Evolutionary conservation across 1,140 invertebrate species (phyloP), one percentile per base, ranked within the genome.

Genomic region (Himalopsyche phryganea): DNA sequence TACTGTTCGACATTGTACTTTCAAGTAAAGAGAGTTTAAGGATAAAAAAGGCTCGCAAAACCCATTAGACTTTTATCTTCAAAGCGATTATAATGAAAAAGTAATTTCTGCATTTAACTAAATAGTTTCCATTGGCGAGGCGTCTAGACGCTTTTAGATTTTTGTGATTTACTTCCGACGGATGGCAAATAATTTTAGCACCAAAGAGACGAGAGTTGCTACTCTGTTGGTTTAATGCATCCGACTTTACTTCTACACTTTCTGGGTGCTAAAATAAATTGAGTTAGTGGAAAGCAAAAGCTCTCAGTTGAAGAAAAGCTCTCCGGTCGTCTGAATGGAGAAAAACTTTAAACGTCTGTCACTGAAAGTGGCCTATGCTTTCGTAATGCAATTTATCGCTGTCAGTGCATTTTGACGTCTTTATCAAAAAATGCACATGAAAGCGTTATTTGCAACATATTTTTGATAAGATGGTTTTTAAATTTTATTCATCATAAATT

Each of bases 181-280:
- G 14, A 18, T 17, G 47, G 38, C 23, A 33, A 50, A 50, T 58
- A 58, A 50, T 50, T 40, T 50, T 28, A 50, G 40, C 44, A 58
- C 15, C 47, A 14, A 28, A 7, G 6, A 28, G 23, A 4, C 20
- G 15, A 14, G 11, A 3, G 10, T 32, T 47, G 52, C 35, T 28
- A 47, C 44, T 17, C 33, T 50, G 54, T 47, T 49, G 15, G 47
- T 57, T 57, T 57, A 57, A 57, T 57, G 54, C 46, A 14, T 18
- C 20, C 20, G 38, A 42, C 41, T 47, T 44, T 40, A 49, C 54
- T 57, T 50, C 10, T 15, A 20, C n/a, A n/a, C n/a, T n/a, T n/a
- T 28, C 23, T 11, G 19, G 15, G 54, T 47, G 54, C 49, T 57
- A 50, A 57, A 57, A 57, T 50, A 57, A 57, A 57, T 57, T 57